Conservation (phyloP, 30 jellyfish, hydroid and myxozoan species). For the Pelagia noctiluca region DNA sequence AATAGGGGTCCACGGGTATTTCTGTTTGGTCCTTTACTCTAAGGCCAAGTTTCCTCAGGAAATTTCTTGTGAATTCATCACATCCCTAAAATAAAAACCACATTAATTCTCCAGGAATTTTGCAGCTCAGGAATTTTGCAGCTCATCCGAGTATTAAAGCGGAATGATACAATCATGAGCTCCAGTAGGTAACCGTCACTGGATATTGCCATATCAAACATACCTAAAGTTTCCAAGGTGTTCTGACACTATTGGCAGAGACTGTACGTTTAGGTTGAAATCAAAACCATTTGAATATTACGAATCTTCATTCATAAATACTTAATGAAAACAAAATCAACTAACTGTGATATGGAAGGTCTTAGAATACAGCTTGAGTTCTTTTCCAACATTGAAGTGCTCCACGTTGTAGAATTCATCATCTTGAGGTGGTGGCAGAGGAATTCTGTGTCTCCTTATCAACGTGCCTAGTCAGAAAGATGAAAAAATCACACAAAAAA, state of each 20-base stretch:
- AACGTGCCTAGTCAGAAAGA: conserved; percentile 91
- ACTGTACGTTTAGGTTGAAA: not conserved
- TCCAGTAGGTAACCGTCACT: not conserved
- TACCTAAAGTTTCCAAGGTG: not conserved
- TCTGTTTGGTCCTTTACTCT: conserved; percentile 53
- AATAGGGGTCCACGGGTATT: conserved; percentile 87
- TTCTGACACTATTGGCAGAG: not conserved
- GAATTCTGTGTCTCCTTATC: conserved; percentile 87
- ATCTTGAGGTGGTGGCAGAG: conserved; percentile 92
- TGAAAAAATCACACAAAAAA: too few species aligned
- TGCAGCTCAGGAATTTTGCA: too few species aligned
- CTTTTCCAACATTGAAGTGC: conserved; percentile 90
- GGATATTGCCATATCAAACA: not conserved
- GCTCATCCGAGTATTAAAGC: too few species aligned
- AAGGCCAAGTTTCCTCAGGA: conserved; percentile 84
- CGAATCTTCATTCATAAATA: not conserved
- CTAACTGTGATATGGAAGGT: conserved; percentile 83
- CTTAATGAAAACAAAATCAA: not conserved
- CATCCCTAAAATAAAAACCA: conserved; percentile 84
- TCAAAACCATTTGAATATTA: not conserved
- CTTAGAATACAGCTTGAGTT: conserved; percentile 78
- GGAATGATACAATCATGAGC: conserved; percentile 3
- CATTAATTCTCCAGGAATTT: too few species aligned
- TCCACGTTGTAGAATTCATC: conserved; percentile 89
- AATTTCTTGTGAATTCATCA: conserved; percentile 85